Evolutionary conservation across 2,888 invertebrate species (phyloP).

Genomic region (Ceramica pisi): DNA sequence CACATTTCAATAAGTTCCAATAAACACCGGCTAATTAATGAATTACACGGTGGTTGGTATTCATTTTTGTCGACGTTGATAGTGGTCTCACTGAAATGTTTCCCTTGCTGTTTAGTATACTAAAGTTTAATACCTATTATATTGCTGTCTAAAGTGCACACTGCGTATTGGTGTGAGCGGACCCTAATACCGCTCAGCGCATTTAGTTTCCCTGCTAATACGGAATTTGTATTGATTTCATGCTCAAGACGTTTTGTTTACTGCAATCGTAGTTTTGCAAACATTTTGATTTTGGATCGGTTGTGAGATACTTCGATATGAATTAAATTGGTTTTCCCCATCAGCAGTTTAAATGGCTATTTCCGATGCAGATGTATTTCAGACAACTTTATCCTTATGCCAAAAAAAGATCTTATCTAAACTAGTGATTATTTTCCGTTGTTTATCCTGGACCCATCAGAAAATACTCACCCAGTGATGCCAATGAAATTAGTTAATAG

Average conservation of each 20-base stretch:
- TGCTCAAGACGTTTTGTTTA: slow-evolving; percentile 11
- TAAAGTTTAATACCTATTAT: too few relatives aligned
- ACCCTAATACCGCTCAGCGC: slow-evolving; percentile 24
- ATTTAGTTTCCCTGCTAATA: slow-evolving; percentile 34
- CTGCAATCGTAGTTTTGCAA: slow-evolving; percentile 12
- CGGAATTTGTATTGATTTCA: slow-evolving; percentile 33
- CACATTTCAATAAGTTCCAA: too few relatives aligned
- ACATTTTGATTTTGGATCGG: slow-evolving; percentile 7
- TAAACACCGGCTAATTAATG: too few relatives aligned
- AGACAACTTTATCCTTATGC: neutral
- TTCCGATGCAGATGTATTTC: neutral
- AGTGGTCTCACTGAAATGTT: too few relatives aligned
- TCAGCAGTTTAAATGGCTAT: neutral
- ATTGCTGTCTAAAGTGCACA: neutral
- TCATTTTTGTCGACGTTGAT: too few relatives aligned
- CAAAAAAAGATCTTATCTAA: neutral
- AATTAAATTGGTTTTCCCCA: slow-evolving; percentile 8
- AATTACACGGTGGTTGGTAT: too few relatives aligned
- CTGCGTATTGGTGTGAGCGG: neutral
- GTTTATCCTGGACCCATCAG: neutral
- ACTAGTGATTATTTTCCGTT: neutral
- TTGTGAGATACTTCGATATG: neutral
- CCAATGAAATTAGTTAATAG: neutral
- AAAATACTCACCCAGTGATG: neutral
- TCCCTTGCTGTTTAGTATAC: too few relatives aligned